Base-by-base conservation (phyloP, 1,140 invertebrate species). In the Pristionchus pacificus region DNA sequence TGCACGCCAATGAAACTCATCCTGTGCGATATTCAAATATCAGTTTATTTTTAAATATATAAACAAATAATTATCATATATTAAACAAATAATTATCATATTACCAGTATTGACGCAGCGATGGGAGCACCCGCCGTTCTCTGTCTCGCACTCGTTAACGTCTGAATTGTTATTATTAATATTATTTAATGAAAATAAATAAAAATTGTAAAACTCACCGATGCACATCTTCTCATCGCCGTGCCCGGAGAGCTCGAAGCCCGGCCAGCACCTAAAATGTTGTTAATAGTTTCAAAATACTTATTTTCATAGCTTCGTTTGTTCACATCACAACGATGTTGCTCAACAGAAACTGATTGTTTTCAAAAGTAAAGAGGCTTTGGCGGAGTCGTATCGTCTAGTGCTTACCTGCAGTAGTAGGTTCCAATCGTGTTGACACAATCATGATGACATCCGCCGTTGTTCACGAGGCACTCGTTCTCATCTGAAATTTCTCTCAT, bases 81-180 rank as follows among this genome's bases (percentile, higher is more conserved):
- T n/a, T n/a, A n/a, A n/a, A n/a, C n/a, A n/a, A n/a, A n/a, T n/a
- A n/a, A n/a, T n/a, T n/a, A n/a, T n/a, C n/a, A n/a, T n/a, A n/a
- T n/a, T n/a, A n/a, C n/a, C n/a, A n/a, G 89, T 88, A 81, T 92
- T 92, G 0, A 89, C 82, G 78, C 91, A 92, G 1, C 87, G 79
- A 2, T 88, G 85, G 57, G 85, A 86, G 77, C 90, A 91, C 0
- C 88, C 85, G n/a, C 86, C 87, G 31, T 88, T 87, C 65, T 89
- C 87, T 61, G 89, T 88, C 24, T 85, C 78, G 81, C 91, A 91
- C 80, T 91, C 90, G 78, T 91, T 87, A 0, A 87, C 88, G 87
- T 84, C 91, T 84, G 78, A 62, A 80, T 77, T 84, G 38, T 15
- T 25, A 10, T 24, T 60, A 24, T 60, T 57, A 57, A 57, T 13